Evolutionary conservation across 2,888 invertebrate species (phyloP).

Genomic region (Brenthis hecate): DNA sequence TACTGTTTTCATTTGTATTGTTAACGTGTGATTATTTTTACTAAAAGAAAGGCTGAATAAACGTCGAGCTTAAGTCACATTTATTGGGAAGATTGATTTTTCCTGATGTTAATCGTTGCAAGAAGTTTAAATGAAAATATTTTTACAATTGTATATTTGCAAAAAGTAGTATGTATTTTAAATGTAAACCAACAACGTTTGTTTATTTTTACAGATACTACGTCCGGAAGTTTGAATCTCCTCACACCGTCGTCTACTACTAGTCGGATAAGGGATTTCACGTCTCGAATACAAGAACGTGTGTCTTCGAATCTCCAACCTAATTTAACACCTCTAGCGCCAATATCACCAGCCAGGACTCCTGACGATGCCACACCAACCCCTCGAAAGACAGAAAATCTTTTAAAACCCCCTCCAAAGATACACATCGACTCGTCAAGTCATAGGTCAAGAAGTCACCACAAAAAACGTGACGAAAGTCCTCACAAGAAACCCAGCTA

Average conservation of each 20-base stretch:
- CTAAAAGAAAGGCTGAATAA: not conserved
- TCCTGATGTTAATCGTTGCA: not conserved
- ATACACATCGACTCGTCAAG: conserved; percentile 65
- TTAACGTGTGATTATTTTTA: conserved; percentile 69
- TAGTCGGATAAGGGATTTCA: conserved; percentile 81
- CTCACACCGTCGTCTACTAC: conserved; percentile 84
- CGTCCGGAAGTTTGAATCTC: conserved; percentile 84
- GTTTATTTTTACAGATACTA: conserved; percentile 69
- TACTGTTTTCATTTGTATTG: conserved; percentile 1
- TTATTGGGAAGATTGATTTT: not conserved
- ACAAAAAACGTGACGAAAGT: conserved; percentile 70
- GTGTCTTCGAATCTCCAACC: conserved; percentile 63
- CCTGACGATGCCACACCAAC: conserved; percentile 56
- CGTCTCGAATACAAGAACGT: conserved; percentile 82
- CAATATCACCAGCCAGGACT: conserved; percentile 58
- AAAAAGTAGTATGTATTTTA: not conserved
- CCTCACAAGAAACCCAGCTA: conserved; percentile 91
- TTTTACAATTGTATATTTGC: conserved; percentile 1
- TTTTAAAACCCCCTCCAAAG: conserved; percentile 72
- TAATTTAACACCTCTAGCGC: conserved; percentile 52
- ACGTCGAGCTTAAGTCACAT: not conserved
- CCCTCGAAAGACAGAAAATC: conserved; percentile 55
- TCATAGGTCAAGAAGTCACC: conserved; percentile 66
- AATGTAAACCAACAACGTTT: conserved; percentile 17
- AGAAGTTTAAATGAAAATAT: no score